phyloP scores from a whole-genome alignment of 2,797 vertebrate genomes.

The Channa striata region DNA sequence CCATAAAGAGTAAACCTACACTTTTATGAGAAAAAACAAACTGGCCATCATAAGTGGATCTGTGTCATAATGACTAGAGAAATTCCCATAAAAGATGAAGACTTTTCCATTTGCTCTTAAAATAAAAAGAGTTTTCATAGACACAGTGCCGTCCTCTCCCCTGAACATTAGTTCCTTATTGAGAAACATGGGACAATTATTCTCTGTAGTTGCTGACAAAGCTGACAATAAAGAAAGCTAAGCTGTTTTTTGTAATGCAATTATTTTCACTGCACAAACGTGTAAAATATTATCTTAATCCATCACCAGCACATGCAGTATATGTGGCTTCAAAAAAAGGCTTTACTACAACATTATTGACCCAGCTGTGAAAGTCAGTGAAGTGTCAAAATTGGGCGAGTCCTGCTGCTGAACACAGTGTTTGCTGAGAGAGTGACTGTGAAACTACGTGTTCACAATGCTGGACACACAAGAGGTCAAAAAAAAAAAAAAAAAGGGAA shows the following conservation, averaged over 20 bases:
- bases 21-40: slow-evolving; percentile 19
- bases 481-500: no score
- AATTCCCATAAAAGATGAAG: slow-evolving; percentile 20
- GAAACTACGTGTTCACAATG: not conserved
- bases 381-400: slow-evolving; percentile 8
- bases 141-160: not conserved
- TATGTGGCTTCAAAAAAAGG: not conserved
- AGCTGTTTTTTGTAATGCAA: not conserved
- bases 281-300: slow-evolving; percentile 2
- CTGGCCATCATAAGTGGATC: no score
- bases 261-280: not conserved
- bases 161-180: slow-evolving; percentile 6
- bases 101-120: no score
- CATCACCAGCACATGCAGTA: not conserved
- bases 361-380: slow-evolving; percentile 23
- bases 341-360: slow-evolving; percentile 4
- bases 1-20: not conserved
- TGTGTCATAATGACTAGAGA: no score
- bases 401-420: slow-evolving; percentile 3
- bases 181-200: not conserved
- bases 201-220: not conserved
- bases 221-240: slow-evolving; percentile 11
- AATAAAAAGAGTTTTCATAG: no score
- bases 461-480: no score
- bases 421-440: slow-evolving; percentile 1